These are phyloP conservation scores for Temnopleurus reevesii DNA, from an alignment of 53 echinoderm and acorn worm species.

Conservation along the genomic window DNA sequence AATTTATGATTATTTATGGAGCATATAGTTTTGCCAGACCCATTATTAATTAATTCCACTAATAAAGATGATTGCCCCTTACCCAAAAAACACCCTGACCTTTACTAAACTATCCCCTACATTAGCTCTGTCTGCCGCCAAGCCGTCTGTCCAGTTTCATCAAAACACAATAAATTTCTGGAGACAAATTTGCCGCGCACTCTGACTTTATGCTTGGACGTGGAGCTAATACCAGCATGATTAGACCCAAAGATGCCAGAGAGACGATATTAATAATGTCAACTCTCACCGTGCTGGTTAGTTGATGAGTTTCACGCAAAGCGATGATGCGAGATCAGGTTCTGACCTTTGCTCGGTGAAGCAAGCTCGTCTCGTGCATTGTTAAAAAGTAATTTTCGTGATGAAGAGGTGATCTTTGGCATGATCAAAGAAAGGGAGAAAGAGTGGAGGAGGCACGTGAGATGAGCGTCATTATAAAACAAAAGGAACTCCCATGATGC, in stretches of 20 bases:
- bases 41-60: background rate
- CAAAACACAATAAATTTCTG: conserved; percentile 36
- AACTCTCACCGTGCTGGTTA: background rate
- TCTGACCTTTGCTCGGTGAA: too few relatives aligned
- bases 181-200: background rate
- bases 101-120: background rate
- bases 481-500: background rate
- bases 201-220: background rate
- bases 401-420: background rate
- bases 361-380: conserved; percentile 16
- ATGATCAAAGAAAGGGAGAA: background rate
- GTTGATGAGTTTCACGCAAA: background rate
- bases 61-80: too few relatives aligned
- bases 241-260: background rate
- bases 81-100: too few relatives aligned
- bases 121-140: background rate
- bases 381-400: conserved; percentile 37
- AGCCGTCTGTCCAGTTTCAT: conserved; percentile 30
- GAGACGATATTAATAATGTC: conserved; percentile 29
- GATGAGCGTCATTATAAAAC: background rate
- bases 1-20: too few relatives aligned
- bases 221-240: conserved; percentile 15
- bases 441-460: background rate
- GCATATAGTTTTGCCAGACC: too few relatives aligned
- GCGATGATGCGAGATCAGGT: background rate